Percentiles rank a stretch among this genome's conserved stretches.
Conservation (phyloP, 2,113 vertebrate genomes). For the Scopus umbretta region DNA sequence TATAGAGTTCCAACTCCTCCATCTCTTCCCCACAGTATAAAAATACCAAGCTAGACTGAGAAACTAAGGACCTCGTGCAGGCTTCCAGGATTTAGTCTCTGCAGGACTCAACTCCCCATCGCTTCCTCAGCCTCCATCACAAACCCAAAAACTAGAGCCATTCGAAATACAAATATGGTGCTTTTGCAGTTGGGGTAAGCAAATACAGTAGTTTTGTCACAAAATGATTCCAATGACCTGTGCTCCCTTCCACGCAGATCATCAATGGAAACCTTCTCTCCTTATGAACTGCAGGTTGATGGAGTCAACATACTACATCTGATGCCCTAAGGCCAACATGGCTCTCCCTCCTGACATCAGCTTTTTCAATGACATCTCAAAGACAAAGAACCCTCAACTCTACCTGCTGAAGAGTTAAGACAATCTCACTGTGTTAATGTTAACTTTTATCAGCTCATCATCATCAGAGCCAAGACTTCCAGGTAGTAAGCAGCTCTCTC, state of each 20-base stretch:
- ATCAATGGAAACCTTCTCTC: too few relatives aligned
- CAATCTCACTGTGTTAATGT: neutral
- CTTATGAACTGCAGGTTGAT: neutral
- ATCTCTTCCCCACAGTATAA: neutral
- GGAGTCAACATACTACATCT: neutral
- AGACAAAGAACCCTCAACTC: neutral
- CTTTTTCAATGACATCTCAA: neutral
- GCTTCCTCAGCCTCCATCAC: neutral
- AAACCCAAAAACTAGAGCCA: neutral
- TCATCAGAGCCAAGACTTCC: neutral
- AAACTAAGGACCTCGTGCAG: neutral
- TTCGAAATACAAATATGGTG: neutral
- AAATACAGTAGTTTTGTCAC: neutral
- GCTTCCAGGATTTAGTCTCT: neutral
- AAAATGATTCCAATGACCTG: neutral
- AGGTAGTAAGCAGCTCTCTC: neutral
- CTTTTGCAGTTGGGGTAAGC: neutral
- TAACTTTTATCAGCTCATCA: neutral
- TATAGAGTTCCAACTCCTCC: neutral
- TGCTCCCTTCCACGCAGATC: neutral
- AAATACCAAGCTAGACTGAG: neutral
- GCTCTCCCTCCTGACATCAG: neutral
- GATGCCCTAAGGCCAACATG: neutral
- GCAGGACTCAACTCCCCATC: neutral
- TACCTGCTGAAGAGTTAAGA: neutral